Evolutionary conservation across 2,113 vertebrate genomes (phyloP).

Genomic region (Catharus bicknelli): DNA sequence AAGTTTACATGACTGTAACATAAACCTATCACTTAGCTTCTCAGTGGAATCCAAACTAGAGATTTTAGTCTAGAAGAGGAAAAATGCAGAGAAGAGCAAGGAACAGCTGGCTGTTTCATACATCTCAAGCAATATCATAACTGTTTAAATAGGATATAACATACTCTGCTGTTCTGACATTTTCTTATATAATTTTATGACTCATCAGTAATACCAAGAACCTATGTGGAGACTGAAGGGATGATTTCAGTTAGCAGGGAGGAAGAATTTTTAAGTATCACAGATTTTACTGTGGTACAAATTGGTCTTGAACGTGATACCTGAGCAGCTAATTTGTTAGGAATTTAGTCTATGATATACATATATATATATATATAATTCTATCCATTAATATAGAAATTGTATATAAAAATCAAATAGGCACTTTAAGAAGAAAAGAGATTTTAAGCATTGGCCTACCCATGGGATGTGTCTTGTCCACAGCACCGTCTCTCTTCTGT

Average conservation of each 20-base stretch:
- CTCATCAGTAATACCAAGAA: neutral
- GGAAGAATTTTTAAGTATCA: neutral
- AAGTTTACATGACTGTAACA: neutral
- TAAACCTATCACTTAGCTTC: neutral
- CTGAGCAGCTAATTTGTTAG: neutral
- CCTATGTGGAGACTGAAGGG: neutral
- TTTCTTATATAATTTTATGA: neutral
- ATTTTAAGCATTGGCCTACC: neutral
- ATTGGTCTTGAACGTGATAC: neutral
- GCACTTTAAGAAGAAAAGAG: neutral
- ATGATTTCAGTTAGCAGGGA: neutral
- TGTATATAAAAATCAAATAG: neutral
- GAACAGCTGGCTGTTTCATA: neutral
- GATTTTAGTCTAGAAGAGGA: neutral
- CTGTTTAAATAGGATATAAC: neutral
- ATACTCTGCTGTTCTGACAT: neutral
- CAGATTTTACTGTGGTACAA: neutral
- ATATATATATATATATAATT: neutral
- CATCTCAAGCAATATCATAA: neutral
- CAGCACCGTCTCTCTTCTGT: rapidly evolving
- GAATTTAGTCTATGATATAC: neutral
- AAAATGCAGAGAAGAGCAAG: neutral
- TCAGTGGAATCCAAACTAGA: neutral
- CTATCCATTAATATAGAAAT: neutral
- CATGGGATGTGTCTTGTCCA: neutral